A percentile compares a stretch with the other conserved stretches of the same genome.
These are phyloP conservation scores for Chaetogeoica ovagalla DNA, from an alignment of 2,888 invertebrate species.

Conservation along the genomic window DNA sequence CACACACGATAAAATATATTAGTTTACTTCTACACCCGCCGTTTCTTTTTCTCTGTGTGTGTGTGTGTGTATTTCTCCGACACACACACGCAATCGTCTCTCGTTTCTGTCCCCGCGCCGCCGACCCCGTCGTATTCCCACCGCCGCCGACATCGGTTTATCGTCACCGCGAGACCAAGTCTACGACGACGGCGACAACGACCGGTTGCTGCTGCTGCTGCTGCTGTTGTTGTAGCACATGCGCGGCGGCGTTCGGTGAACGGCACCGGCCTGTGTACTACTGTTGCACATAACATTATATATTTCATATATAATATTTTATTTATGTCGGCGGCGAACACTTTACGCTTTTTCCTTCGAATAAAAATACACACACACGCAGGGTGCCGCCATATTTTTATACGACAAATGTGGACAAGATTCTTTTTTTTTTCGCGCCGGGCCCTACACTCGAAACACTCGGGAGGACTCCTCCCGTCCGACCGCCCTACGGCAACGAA, in stretches of 20 bases:
- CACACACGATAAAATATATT: slow-evolving; percentile 2
- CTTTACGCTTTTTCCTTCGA: slow-evolving; percentile 21
- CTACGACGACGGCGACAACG: slow-evolving; percentile 20
- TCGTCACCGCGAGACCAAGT: slow-evolving; percentile 39
- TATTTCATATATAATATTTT: background rate
- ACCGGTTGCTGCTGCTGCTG: slow-evolving; percentile 11
- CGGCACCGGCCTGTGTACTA: background rate
- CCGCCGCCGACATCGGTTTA: slow-evolving; percentile 21
- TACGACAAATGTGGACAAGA: too few relatives aligned
- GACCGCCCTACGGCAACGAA: too few relatives aligned
- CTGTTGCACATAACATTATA: background rate
- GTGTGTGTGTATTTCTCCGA: slow-evolving; percentile 25
- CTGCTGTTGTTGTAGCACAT: background rate
- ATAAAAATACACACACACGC: background rate
- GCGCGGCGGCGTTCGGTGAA: slow-evolving; percentile 8
- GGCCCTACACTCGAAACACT: too few relatives aligned
- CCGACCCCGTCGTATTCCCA: background rate
- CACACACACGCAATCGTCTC: slow-evolving; percentile 31
- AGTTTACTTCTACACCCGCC: slow-evolving; percentile 34
- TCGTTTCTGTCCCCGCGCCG: slow-evolving; percentile 39
- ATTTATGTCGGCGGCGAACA: background rate
- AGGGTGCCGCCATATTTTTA: too few relatives aligned
- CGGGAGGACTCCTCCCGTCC: too few relatives aligned
- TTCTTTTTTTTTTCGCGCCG: too few relatives aligned
- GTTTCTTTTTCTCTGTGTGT: slow-evolving; percentile 16